Percentiles rank a stretch among this genome's conserved stretches.
Conservation (phyloP, 2,888 invertebrate species). For the Eulithis prunata region DNA sequence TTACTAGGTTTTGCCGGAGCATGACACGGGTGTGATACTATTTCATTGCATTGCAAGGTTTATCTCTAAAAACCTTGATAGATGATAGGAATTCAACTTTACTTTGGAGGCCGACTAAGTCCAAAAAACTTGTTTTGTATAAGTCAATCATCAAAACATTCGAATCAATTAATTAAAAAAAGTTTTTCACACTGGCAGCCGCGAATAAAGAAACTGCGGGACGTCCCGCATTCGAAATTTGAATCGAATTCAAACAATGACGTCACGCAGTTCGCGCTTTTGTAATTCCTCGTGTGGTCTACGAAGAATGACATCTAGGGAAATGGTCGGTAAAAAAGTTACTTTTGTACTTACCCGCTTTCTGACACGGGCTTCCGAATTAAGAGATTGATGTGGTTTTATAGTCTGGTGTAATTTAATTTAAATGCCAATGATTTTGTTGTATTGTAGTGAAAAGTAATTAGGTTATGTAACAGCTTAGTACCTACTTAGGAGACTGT, state of each 20-base stretch:
- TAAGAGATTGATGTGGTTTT: slow-evolving; percentile 47
- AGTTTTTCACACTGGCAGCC: slow-evolving; percentile 74
- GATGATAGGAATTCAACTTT: too few relatives aligned
- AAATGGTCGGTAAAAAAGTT: slow-evolving; percentile 57
- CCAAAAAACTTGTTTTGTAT: slow-evolving; percentile 39
- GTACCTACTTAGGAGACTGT: too few relatives aligned
- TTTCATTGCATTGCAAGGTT: too few relatives aligned
- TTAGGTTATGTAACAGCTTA: too few relatives aligned
- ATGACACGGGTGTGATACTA: too few relatives aligned
- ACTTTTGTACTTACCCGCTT: slow-evolving; percentile 55
- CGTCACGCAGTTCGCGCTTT: slow-evolving; percentile 73
- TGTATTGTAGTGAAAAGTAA: too few relatives aligned
- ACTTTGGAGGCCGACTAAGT: too few relatives aligned
- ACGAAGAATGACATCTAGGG: slow-evolving; percentile 72
- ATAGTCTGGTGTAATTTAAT: slow-evolving; percentile 30
- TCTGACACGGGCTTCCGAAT: slow-evolving; percentile 72
- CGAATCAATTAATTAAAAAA: slow-evolving; percentile 66
- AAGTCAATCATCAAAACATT: slow-evolving; percentile 58
- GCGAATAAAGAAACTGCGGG: slow-evolving; percentile 78
- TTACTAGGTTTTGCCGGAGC: too few relatives aligned
- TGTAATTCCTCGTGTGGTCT: slow-evolving; percentile 50
- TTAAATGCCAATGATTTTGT: too few relatives aligned
- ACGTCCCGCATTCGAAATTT: slow-evolving; percentile 73
- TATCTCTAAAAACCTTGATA: too few relatives aligned
- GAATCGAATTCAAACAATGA: slow-evolving; percentile 76